Percentiles rank a stretch among this genome's conserved stretches.
Evolutionary conservation across 2,113 vertebrate genomes (phyloP).

Genomic region (Ophthalmotilapia sp.): DNA sequence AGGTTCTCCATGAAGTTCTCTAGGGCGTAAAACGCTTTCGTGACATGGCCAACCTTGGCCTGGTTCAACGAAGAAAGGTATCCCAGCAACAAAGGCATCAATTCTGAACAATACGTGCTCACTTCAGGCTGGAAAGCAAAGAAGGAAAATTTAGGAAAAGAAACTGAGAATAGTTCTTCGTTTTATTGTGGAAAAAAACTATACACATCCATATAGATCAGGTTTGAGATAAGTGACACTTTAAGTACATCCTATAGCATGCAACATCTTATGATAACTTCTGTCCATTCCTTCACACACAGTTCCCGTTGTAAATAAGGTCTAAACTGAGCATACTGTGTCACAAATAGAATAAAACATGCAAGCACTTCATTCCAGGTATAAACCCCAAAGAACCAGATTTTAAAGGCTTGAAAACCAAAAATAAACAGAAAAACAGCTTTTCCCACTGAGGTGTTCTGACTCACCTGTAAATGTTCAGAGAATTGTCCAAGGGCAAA

Average conservation of each 20-base stretch:
- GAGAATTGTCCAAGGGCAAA: slow-evolving; percentile 89
- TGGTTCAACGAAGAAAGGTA: slow-evolving; percentile 78
- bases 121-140: slow-evolving; percentile 75
- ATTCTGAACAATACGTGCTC: slow-evolving; percentile 75
- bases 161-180: not conserved
- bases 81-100: slow-evolving; percentile 82
- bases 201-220: not conserved
- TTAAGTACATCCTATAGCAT: not conserved
- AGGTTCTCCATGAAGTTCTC: slow-evolving; percentile 89
- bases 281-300: not conserved
- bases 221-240: not conserved
- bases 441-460: not conserved
- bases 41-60: slow-evolving; percentile 74
- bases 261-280: not conserved
- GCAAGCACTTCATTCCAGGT: not conserved
- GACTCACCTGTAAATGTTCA: slow-evolving; percentile 81
- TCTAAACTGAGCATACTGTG: not conserved
- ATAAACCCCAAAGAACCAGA: not conserved
- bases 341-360: not conserved
- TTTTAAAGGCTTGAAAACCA: not conserved
- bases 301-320: not conserved
- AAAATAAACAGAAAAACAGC: not conserved
- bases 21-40: slow-evolving; percentile 85
- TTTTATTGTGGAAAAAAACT: not conserved
- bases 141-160: not conserved